A percentile compares a stretch with the other conserved stretches of the same genome.
phyloP scores from a whole-genome alignment of 1,140 invertebrate species.

The Neelides sp. region DNA sequence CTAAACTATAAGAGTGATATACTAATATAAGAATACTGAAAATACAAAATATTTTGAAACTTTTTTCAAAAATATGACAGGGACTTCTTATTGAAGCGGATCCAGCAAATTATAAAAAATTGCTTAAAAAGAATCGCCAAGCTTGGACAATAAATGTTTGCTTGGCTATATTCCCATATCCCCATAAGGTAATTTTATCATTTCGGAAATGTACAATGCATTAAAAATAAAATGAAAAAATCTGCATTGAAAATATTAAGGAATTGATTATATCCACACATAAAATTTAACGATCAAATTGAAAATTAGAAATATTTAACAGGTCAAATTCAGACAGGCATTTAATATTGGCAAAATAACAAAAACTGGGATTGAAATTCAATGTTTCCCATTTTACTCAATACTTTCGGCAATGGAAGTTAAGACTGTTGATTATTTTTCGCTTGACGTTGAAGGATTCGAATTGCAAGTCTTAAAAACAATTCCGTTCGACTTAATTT shows the following conservation, averaged over 20 bases:
- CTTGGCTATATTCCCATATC: constrained; percentile 36
- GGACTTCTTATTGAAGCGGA: constrained; percentile 43
- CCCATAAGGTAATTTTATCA: constrained; percentile 34
- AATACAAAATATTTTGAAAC: background rate
- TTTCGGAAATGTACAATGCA: background rate
- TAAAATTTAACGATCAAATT: background rate
- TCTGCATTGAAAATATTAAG: background rate
- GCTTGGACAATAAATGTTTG: constrained; percentile 39
- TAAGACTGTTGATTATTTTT: constrained; percentile 39
- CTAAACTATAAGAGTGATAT: too few species aligned
- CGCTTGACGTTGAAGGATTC: constrained; percentile 42
- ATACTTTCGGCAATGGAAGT: constrained; percentile 38
- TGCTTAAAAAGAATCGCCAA: constrained; percentile 37
- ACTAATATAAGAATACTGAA: background rate
- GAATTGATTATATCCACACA: background rate
- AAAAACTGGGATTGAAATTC: constrained; percentile 26
- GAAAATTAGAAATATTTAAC: constrained; percentile 14
- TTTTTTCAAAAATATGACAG: constrained; percentile 41
- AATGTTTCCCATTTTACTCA: constrained; percentile 42
- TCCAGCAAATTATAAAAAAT: constrained; percentile 38
- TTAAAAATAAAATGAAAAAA: background rate
- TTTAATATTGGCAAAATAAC: constrained; percentile 34
- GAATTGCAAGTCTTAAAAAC: constrained; percentile 44
- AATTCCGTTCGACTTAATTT: constrained; percentile 39
- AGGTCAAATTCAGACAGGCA: constrained; percentile 34